Base-by-base conservation (phyloP, 1,140 invertebrate genomes). In the Bombus consobrinus region DNA sequence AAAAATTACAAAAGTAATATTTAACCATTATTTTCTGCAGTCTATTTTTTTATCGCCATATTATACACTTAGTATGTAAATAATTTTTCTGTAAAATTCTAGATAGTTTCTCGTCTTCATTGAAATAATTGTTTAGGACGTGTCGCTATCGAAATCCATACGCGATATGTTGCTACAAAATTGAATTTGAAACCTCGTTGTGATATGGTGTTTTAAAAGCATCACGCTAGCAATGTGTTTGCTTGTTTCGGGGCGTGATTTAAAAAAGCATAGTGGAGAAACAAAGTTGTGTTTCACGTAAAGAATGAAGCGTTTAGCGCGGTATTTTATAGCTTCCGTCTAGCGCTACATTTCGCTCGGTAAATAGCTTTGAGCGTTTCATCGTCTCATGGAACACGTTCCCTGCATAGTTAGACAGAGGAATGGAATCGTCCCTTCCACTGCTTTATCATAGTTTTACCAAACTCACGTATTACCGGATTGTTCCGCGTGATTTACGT, bases 311-410 rank as follows among this genome's bases (percentile, higher is more conserved):
- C 25, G 62, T 66, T 66, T 41, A 68, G 13, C 62, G 28, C 25
- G 12, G 4, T 66, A 41, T 76, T 83, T 83, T 83, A 68, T 66
- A 25, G 62, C 81, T 32, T 68, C 68, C 72, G 53, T 47, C 47
- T 59, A 39, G 74, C 47, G 64, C 22, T 32, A 79, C 59, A 71
- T 84, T 43, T 41, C n/a, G 12, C 53, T 47, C 5, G 62, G 82
- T 84, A 84, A 79, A 84, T 71, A 71, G 76, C 66, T 84, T 47
- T 32, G 53, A 47, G 83, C 43, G 59, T 84, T 79, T 69, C 82
- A 59, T n/a, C 59, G 39, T 75, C 41, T 77, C 74, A 25, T 37
- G 62, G 41, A 71, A 59, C 76, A 72, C 66, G 76, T 84, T 84
- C 83, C n/a, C 37, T 25, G 83, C 76, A 81, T 85, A 85, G 83